Evolutionary conservation across 2,797 vertebrate genomes (phyloP), one percentile per base, ranked within the genome.

Genomic region (Eleutherodactylus coqui): DNA sequence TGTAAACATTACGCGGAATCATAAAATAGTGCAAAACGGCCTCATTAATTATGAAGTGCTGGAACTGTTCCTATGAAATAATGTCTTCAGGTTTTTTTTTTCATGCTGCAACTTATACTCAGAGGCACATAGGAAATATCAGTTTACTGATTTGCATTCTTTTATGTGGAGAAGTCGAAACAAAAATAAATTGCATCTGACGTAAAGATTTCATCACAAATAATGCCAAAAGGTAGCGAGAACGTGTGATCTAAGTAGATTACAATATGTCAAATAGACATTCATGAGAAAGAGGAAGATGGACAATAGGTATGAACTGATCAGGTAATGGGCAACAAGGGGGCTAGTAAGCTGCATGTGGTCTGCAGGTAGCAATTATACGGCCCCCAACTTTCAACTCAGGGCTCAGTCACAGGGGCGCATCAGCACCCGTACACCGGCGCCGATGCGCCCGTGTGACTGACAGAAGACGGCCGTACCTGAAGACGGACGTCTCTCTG

Each of bases 1-100:
- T 81, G 41, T 75, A 81, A 64, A 51, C 69, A 73, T 58, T 70
- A 34, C 16, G 17, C 58, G 72, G 58, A 60, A 79, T 73, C 58
- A 47, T 72, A 72, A 45, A 70, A 85, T 77, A 36, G 45, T 69
- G 73, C 64, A 77, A 84, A 84, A 77, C 27, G 43, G 32, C 58
- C 64, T 85, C 2, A 58, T 79, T 43, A 72, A 32, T 17, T 17
- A 60, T 13, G 24, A 75, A 81, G 17, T 47, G n/a, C 24, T 62
- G 32, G 29, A 73, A 62, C 51, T 55, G 62, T 43, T 49, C 24
- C 24, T 16, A 43, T 10, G 17, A 11, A 70, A 45, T 43, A 70
- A 53, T 24, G 17, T 43, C 8, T 70, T n/a, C 5, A 51, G n/a
- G 24, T n/a, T n/a, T 41, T 17, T 79, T 79, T 60, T 27, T n/a